A percentile compares a stretch with the other conserved stretches of the same genome.
Conservation (phyloP, 2,113 vertebrate species). For the Parotia lawesii region DNA sequence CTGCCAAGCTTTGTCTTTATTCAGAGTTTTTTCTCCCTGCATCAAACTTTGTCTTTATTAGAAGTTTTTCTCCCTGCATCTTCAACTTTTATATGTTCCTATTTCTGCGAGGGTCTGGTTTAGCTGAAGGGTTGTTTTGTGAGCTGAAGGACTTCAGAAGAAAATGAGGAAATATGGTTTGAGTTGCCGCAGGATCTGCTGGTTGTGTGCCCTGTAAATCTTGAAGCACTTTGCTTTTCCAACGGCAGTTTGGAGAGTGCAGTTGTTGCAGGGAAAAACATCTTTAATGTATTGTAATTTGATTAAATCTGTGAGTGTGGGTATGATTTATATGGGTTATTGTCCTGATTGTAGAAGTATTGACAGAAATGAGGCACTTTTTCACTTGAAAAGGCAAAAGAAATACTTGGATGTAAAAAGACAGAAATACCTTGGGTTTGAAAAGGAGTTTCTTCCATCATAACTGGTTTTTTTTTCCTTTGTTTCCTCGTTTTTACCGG, state of each 20-base stretch:
- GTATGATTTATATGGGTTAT: not conserved
- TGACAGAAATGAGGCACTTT: not conserved
- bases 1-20: not conserved
- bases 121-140: not conserved
- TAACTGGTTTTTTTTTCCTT: not conserved
- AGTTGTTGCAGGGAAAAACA: not conserved
- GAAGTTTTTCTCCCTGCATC: not conserved
- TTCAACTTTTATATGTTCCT: not conserved
- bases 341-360: not conserved
- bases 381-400: not conserved
- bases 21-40: not conserved
- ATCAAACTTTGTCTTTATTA: not conserved
- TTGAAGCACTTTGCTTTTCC: conserved; percentile 27
- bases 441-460: not conserved
- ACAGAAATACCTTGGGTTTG: not conserved
- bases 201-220: not conserved
- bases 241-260: not conserved
- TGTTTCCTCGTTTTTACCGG: not conserved
- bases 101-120: not conserved
- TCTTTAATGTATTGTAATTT: not conserved
- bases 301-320: not conserved
- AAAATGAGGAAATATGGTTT: not conserved
- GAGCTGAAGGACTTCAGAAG: not conserved
- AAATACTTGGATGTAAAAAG: not conserved
- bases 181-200: not conserved